Evolutionary conservation across 2,888 invertebrate species (phyloP).

Genomic region (Tetranychus piercei): DNA sequence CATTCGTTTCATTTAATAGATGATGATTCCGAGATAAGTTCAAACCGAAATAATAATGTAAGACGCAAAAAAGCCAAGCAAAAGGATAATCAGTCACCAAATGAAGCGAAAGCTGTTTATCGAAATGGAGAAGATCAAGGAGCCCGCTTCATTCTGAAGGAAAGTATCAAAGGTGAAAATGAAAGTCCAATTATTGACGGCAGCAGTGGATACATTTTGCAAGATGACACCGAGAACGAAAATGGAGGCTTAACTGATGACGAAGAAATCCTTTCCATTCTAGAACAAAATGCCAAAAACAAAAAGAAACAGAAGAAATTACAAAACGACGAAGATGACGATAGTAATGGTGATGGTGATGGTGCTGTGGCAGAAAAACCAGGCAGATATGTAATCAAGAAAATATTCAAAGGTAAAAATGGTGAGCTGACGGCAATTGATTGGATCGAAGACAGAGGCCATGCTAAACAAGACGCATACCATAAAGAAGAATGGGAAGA

Average conservation of each 20-base stretch:
- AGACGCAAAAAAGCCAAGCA: neutral
- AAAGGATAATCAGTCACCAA: neutral
- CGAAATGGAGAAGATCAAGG: neutral
- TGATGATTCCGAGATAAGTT: neutral
- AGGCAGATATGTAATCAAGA: neutral
- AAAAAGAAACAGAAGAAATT: too few relatives aligned
- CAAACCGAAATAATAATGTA: neutral
- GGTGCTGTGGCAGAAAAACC: neutral
- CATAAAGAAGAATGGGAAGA: conserved; percentile 22
- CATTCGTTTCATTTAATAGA: neutral
- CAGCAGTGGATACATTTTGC: too few relatives aligned
- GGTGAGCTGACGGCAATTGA: neutral
- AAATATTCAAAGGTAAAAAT: neutral
- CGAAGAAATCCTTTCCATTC: too few relatives aligned
- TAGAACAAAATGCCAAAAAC: too few relatives aligned
- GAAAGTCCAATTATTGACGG: too few relatives aligned
- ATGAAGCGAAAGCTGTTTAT: neutral
- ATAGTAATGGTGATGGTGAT: neutral
- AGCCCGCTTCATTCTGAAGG: too few relatives aligned
- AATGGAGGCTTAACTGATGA: too few relatives aligned
- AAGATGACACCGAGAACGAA: too few relatives aligned
- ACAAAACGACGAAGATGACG: neutral
- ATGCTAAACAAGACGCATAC: conserved; percentile 18
- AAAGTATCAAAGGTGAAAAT: too few relatives aligned
- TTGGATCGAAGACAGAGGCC: conserved; percentile 17